These are phyloP conservation scores for Drosophila elegans DNA, from an alignment of 1,140 invertebrate species.

Conservation along the genomic window DNA sequence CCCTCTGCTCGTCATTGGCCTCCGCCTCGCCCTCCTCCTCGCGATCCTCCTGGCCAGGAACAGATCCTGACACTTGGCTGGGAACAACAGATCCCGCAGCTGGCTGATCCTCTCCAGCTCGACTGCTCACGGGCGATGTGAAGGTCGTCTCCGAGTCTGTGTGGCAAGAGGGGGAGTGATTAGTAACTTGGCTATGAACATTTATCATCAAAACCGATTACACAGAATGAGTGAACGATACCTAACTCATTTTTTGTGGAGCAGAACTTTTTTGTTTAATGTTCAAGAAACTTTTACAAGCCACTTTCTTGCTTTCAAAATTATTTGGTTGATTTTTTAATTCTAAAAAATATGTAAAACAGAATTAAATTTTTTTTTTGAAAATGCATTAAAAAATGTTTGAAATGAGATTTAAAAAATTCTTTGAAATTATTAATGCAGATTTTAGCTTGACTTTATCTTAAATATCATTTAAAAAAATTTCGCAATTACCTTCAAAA, in stretches of 20 bases:
- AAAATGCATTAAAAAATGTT: too few relatives aligned
- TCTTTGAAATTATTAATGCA: too few relatives aligned
- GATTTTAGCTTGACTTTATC: too few relatives aligned
- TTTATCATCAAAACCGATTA: conserved; percentile 15
- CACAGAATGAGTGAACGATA: conserved; percentile 14
- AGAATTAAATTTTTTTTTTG: too few relatives aligned
- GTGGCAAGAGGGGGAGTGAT: neutral
- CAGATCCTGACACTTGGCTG: conserved; percentile 1
- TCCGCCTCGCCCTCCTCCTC: conserved; percentile 62
- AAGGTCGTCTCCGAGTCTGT: conserved; percentile 84
- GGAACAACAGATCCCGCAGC: neutral
- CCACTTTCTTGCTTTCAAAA: too few relatives aligned
- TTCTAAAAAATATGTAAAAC: too few relatives aligned
- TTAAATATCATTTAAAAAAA: too few relatives aligned
- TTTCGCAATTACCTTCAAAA: too few relatives aligned
- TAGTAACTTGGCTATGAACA: conserved; percentile 2
- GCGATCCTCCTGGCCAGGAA: conserved; percentile 20
- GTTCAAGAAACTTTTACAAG: too few relatives aligned
- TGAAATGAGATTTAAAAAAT: too few relatives aligned
- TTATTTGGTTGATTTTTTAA: too few relatives aligned
- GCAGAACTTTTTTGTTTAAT: too few relatives aligned
- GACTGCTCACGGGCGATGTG: conserved; percentile 70
- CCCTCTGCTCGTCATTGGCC: conserved; percentile 77
- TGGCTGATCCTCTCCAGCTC: conserved; percentile 20
- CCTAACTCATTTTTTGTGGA: conserved; percentile 3